Evolutionary conservation across 2,797 vertebrate genomes (phyloP).

Genomic region (Diplodus puntazzo): DNA sequence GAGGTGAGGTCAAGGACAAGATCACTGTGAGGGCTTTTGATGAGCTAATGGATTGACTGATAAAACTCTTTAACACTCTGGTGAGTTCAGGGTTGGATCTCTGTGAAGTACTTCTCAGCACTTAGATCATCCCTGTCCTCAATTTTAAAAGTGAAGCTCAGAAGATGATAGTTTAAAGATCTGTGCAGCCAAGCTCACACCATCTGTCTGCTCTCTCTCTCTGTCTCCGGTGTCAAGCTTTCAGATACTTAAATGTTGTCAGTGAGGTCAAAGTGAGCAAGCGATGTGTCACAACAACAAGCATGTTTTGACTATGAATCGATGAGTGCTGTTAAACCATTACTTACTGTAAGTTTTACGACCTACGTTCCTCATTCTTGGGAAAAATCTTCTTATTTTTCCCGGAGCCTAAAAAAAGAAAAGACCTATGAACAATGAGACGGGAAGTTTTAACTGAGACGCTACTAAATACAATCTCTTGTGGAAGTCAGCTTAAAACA

Average conservation of each 20-base stretch:
- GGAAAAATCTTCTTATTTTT: not conserved
- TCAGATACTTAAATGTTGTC: not conserved
- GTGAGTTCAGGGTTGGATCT: conserved; percentile 25
- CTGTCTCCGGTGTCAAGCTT: not conserved
- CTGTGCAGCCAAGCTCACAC: not conserved
- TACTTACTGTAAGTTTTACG: not conserved
- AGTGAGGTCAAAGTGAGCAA: not conserved
- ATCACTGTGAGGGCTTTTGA: conserved; percentile 42
- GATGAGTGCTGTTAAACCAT: not conserved
- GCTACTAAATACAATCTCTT: not conserved
- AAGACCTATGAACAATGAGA: not conserved
- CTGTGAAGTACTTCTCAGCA: conserved; percentile 5
- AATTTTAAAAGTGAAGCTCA: conserved; percentile 17
- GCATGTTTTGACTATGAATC: not conserved
- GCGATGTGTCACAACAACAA: not conserved
- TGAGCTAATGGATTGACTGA: conserved; percentile 43
- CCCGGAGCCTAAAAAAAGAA: not conserved
- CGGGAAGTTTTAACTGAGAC: not conserved
- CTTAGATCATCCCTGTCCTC: not conserved
- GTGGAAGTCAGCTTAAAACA: not conserved
- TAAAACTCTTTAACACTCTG: conserved; percentile 30
- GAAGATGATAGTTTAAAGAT: not conserved
- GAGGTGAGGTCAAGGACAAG: conserved; percentile 61
- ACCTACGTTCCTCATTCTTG: not conserved
- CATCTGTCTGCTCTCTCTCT: not conserved